Evolutionary conservation across 2,113 vertebrate genomes (phyloP), one percentile per base, ranked within the genome.

Genomic region (Grallaria varia): DNA sequence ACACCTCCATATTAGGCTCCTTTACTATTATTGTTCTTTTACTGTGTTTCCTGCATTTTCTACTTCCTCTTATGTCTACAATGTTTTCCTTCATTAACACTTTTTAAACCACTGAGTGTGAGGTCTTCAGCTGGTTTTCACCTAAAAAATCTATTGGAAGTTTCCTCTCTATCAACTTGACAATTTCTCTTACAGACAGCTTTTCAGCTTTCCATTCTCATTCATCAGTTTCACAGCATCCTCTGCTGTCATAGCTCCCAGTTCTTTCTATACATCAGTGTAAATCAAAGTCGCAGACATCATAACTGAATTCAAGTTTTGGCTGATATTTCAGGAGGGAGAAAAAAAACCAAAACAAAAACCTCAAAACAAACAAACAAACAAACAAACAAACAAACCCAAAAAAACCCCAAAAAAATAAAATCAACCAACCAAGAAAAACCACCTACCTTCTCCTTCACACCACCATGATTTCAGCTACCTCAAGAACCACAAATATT

Each of bases 91-190:
- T 69, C 33, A 39, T 47, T 49, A 56, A 8, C 20, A 25, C 8
- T 39, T 82, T 63, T 66, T 40, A 77, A 69, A 86, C 3, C 19
- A 71, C 25, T 3, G 16, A 56, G 3, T 21, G 17, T 19, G 56
- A 72, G 8, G 9, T 39, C 68, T 81, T 58, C 49, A 77, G 33
- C 5, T 30, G 81, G 7, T 67, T 86, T 28, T 77, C 39, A 90
- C 9, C 15, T 42, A 11, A 14, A 90, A 86, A 84, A 50, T 49
- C 52, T 50, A 67, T 35, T 8, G 14, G 19, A 76, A 37, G 12
- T 4, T 1, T 3, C 20, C 9, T 24, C 7, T 31, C 45, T 47
- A 10, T 2, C 2, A 74, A 44, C 22, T 11, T 39, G 19, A 28
- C 23, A 58, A 4, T 7, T 63, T 42, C 28, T 80, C 35, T 67